phyloP scores from a whole-genome alignment of 2,113 vertebrate species.

The Phasianus colchicus region DNA sequence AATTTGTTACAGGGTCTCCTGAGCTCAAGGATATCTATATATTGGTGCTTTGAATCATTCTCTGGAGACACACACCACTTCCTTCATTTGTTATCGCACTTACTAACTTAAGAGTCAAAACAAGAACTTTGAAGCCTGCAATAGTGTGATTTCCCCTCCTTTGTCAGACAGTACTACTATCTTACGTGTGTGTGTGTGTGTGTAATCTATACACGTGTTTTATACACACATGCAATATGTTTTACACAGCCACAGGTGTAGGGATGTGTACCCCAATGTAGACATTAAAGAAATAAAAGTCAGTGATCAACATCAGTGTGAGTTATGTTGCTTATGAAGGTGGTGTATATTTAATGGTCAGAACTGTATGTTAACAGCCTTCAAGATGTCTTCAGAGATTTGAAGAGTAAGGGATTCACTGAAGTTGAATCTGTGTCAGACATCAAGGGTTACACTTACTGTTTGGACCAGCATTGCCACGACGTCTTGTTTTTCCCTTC shows the following conservation, averaged over 20 bases:
- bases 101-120: not conserved
- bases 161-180: not conserved
- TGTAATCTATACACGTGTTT: not conserved
- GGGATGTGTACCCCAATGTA: not conserved
- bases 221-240: not conserved
- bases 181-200: not conserved
- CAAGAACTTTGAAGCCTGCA: not conserved
- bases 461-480: constrained; percentile 85
- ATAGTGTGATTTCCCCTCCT: not conserved
- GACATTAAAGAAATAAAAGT: not conserved
- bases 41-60: not conserved
- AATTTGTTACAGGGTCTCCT: not conserved
- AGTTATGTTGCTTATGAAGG: not conserved
- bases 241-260: not conserved
- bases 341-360: not conserved
- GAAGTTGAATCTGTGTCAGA: constrained; percentile 80
- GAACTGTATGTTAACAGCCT: constrained; percentile 76
- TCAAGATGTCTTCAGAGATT: constrained; percentile 80
- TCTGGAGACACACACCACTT: not conserved
- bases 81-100: not conserved
- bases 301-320: not conserved
- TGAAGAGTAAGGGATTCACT: constrained; percentile 82
- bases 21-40: not conserved
- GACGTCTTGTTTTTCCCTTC: constrained; percentile 88
- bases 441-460: constrained; percentile 79